phyloP scores from a whole-genome alignment of 1,140 invertebrate genomes.

The Pseudomyrmex cubaensis region DNA sequence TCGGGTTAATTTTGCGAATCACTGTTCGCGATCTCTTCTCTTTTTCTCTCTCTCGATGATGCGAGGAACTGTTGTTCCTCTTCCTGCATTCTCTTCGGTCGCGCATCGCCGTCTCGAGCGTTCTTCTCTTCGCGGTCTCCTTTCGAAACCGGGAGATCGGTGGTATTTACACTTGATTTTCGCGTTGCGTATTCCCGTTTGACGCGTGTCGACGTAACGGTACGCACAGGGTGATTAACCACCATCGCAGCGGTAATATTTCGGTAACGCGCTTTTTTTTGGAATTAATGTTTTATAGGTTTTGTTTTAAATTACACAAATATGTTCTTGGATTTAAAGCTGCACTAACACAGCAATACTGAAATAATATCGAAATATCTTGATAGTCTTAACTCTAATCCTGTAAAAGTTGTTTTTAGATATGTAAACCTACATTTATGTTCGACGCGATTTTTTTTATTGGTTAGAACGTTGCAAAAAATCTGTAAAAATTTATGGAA shows the following conservation, averaged over 20 bases:
- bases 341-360: neutral
- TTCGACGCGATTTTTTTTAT: no score
- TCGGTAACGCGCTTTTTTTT: neutral
- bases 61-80: constrained; percentile 52
- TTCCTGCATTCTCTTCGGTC: constrained; percentile 57
- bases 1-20: constrained; percentile 41
- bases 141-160: constrained; percentile 66
- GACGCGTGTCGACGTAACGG: constrained; percentile 45
- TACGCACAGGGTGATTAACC: constrained; percentile 21
- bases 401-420: neutral
- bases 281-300: neutral
- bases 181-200: constrained; percentile 43
- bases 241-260: neutral
- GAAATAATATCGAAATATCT: neutral
- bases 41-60: neutral
- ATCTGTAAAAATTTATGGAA: no score
- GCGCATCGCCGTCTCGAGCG: constrained; percentile 38
- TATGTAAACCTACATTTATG: neutral
- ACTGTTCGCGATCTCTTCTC: constrained; percentile 49
- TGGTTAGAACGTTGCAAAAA: no score
- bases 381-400: neutral
- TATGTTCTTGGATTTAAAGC: no score
- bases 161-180: constrained; percentile 67
- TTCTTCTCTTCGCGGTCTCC: constrained; percentile 54
- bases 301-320: no score